Evolutionary conservation across 2,888 invertebrate species (phyloP), one percentile per base, ranked within the genome.

Genomic region (Falcaria lacertinaria): DNA sequence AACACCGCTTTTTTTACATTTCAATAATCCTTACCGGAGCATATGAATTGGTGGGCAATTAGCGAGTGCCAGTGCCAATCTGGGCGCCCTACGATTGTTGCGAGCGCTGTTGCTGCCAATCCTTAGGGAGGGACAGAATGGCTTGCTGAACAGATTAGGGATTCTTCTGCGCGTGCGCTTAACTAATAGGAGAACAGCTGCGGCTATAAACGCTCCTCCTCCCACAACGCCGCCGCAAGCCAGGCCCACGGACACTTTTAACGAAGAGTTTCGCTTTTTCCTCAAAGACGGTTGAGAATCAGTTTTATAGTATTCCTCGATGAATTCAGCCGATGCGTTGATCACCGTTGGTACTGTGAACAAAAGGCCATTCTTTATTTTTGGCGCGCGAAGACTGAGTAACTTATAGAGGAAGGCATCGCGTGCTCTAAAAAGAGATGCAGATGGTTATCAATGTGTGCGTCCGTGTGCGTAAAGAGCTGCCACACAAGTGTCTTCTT

Each of bases 131-230:
- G 83, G 85, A 52, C 85, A 89, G 63, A 86, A 87, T 1, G 81
- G 86, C 60, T 81, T 92, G 83, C 77, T 91, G 4, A 88, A 54
- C 61, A 88, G 52, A 15, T 83, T 81, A 0, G 87, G 83, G 2
- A 88, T 84, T 16, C 87, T 65, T 3, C 85, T 67, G 16, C 88
- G 65, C 1, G 80, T 74, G 15, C 79, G 71, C 46, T 85, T 86
- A 0, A 93, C 93, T 14, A 94, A 90, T 1, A 95, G 78, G 0
- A 94, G 91, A 7, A 93, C 92, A 44, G 92, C 91, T 1, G 90
- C 88, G 32, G 92, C 85, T 73, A 92, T 59, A 88, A 92, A 53
- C 78, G 92, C 79, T 71, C 92, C 59, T 76, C 92, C 67, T 74
- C 93, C 71, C 74, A 84, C 77, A 2, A 87, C 42, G 0, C 78